Evolutionary conservation across 2,113 vertebrate species (phyloP), one percentile per base, ranked within the genome.

Genomic region (Trogon melanurus): DNA sequence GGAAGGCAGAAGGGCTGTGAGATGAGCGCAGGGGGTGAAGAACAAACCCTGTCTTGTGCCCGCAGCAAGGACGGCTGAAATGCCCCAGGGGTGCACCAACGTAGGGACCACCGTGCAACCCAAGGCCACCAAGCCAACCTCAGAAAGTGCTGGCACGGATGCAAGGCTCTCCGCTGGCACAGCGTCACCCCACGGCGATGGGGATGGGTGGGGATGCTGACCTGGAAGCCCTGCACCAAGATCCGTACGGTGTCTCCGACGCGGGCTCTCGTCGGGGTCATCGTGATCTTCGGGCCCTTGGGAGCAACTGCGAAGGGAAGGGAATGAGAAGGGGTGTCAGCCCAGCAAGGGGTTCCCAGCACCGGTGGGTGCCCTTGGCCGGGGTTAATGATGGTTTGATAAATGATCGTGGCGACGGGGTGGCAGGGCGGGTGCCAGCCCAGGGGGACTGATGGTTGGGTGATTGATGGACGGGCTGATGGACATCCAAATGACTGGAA

Each of bases 241-340:
- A 99, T 99, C 83, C 98, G 96, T 44, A 99, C 99, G 0, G 99
- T 99, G 97, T 99, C 99, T 74, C 99, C 99, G 0, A 99, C 99
- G 0, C 97, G 98, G 27, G 98, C 99, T 97, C 98, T 98, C 6
- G 96, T 98, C 9, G 99, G 99, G 0, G 93, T 98, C 98, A 99
- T 98, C 1, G 93, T 87, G 85, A 99, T 98, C 97, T 98, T 98
- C 5, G 99, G 99, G n/a, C 99, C 99, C 88, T 98, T 99, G 56
- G 99, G 99, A 89, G 99, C 98, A 57, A 98, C 99, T 99, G 96
- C 32, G 41, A 41, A 17, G 21, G 48, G 51, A 79, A 44, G 8
- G 50, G 62, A 30, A 94, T 27, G 60, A 67, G 72, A 58, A 19
- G 9, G 9, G 20, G 10, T 2, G 2, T 73, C 27, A 54, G 22